A percentile compares a stretch with the other conserved stretches of the same genome.
Evolutionary conservation across 2,797 vertebrate species (phyloP).

Genomic region (Scomberomorus guttatus): DNA sequence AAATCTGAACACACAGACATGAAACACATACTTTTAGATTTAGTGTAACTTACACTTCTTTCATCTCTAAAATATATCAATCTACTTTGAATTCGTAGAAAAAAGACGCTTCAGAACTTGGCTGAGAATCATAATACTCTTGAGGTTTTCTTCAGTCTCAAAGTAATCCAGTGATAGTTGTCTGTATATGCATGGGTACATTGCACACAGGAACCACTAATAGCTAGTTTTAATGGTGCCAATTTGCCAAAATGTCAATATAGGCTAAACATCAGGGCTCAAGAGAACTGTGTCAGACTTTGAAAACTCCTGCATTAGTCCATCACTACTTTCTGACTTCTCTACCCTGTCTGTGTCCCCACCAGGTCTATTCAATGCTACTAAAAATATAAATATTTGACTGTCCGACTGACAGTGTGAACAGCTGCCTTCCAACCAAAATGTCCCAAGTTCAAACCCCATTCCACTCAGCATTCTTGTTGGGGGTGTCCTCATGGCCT

Average conservation of each 20-base stretch:
- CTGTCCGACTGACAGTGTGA: conserved; percentile 5
- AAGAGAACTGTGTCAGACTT: not conserved
- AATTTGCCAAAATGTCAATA: not conserved
- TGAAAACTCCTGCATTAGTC: not conserved
- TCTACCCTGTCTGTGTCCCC: not conserved
- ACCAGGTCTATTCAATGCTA: not conserved
- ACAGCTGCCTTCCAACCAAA: conserved; percentile 19
- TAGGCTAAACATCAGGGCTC: not conserved
- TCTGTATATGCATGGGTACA: not conserved
- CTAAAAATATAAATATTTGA: conserved; percentile 10
- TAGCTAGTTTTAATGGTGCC: not conserved
- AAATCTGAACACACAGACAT: too few relatives aligned
- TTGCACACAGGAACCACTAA: too few relatives aligned
- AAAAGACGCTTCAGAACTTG: not conserved
- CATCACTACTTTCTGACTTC: not conserved
- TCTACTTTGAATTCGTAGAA: too few relatives aligned
- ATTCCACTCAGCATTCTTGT: not conserved
- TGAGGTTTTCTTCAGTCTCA: too few relatives aligned
- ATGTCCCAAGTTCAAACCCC: conserved; percentile 9
- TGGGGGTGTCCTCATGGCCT: not conserved
- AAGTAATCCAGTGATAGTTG: not conserved
- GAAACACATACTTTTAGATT: too few relatives aligned
- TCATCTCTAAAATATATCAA: too few relatives aligned
- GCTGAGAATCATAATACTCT: too few relatives aligned
- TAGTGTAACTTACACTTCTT: too few relatives aligned